These are phyloP conservation scores for Ataeniobius toweri DNA, from an alignment of 2,797 vertebrate genomes.

Conservation along the genomic window DNA sequence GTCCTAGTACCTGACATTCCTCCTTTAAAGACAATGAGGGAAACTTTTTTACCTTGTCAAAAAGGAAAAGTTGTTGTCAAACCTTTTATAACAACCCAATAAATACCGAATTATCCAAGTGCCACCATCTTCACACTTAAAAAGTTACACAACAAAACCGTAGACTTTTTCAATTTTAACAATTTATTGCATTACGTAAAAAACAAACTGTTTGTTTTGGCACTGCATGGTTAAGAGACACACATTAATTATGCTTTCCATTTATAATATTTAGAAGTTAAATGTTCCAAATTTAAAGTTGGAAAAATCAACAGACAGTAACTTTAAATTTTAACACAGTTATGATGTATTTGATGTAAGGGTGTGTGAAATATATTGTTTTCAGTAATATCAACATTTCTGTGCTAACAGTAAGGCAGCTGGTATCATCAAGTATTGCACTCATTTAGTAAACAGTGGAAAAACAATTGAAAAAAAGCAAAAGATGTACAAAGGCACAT, in stretches of 20 bases:
- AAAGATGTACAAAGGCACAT: no score
- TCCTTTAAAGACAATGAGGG: conserved; percentile 33
- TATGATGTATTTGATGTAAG: background rate
- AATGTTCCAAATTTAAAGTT: background rate
- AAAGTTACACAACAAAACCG: background rate
- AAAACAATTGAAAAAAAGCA: background rate
- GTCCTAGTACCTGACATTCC: conserved; percentile 48
- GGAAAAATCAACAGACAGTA: background rate
- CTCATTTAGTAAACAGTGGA: background rate
- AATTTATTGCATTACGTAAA: background rate
- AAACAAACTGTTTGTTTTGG: background rate
- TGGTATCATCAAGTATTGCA: no score
- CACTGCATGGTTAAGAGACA: background rate
- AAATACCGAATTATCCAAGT: background rate
- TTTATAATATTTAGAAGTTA: background rate
- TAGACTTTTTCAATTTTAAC: background rate
- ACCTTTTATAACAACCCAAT: background rate
- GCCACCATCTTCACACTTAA: background rate
- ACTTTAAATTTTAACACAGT: background rate
- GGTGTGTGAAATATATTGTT: background rate
- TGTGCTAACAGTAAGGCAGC: background rate
- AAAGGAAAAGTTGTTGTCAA: background rate
- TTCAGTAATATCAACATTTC: background rate
- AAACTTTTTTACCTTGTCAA: conserved; percentile 30
- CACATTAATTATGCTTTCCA: background rate